Base-by-base conservation (phyloP, 92 coral and sea anemone genomes). In the Ricordea florida region DNA sequence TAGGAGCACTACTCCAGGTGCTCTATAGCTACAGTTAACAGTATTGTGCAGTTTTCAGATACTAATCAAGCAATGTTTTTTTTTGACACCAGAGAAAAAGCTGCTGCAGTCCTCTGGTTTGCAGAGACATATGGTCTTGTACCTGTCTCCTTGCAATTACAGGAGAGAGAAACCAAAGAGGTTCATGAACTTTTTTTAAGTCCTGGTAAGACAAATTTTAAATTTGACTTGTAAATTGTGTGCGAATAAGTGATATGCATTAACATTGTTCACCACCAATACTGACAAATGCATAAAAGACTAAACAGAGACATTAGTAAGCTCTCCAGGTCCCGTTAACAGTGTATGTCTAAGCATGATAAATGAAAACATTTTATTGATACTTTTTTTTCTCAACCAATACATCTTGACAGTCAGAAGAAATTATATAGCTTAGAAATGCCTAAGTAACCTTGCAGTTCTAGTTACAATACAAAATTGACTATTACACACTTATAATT, bases 71-170 rank as follows among this genome's bases (percentile, higher is more conserved):
- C n/a, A 46, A 46, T 46, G 53, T 28, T 46, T 46, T 17, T 28
- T 46, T 46, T 23, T 28, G 18, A 46, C 23, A 17, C 26, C 35
- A 51, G 59, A 51, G 35, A 51, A 4, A 51, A 51, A 51, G 10
- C 59, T 8, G 59, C 26, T 20, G 26, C 31, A 20, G 59, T 24
- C 7, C 18, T 51, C 18, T 51, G 59, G 59, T 51, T 51, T 51
- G 59, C 59, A 10, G 36, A 51, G 59, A 51, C 59, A 25, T 51
- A 51, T 51, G 59, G 59, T 8, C 35, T 51, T 25, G 31, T 51
- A 24, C 59, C 59, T 5, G 18, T 20, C 23, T 24, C 36, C 35
- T 36, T 27, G 15, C 26, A 20, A 20, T 17, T 51, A 10, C 59
- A 13, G 25, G 59, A 51, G 25, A 51, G 25, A 25, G 59, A 51